Evolutionary conservation across 2,888 invertebrate species (phyloP).

Genomic region (Plebejus argus): DNA sequence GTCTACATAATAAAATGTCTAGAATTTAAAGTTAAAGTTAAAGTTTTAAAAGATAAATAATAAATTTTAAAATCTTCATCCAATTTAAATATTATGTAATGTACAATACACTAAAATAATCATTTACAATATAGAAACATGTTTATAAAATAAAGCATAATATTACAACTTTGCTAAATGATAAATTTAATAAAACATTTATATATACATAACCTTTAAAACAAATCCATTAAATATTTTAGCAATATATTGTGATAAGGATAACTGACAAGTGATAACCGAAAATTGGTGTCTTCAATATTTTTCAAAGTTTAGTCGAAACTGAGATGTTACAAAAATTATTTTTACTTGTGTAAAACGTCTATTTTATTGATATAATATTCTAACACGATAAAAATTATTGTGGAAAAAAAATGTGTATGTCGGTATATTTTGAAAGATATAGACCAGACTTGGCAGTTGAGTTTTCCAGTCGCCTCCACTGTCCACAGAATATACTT

Average conservation of each 20-base stretch:
- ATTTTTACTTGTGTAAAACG: no score
- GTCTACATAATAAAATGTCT: background rate
- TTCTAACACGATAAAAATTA: background rate
- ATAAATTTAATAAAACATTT: background rate
- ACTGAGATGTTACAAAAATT: no score
- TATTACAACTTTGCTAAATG: background rate
- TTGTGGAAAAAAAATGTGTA: background rate
- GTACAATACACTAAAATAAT: background rate
- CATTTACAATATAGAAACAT: constrained; percentile 9
- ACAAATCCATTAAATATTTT: background rate
- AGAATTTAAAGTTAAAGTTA: background rate
- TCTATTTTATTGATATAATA: no score
- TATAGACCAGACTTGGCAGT: background rate
- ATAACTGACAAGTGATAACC: no score
- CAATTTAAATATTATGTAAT: constrained; percentile 1
- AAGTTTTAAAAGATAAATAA: background rate
- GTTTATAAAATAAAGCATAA: background rate
- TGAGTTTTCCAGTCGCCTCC: background rate
- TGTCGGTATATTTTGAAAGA: background rate
- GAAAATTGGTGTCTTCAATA: background rate
- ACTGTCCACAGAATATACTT: background rate
- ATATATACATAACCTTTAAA: background rate
- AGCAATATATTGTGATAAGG: background rate
- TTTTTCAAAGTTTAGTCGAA: background rate
- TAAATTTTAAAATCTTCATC: background rate